Conservation (phyloP, 1,140 invertebrate genomes). For the Drosophila ironensis region DNA sequence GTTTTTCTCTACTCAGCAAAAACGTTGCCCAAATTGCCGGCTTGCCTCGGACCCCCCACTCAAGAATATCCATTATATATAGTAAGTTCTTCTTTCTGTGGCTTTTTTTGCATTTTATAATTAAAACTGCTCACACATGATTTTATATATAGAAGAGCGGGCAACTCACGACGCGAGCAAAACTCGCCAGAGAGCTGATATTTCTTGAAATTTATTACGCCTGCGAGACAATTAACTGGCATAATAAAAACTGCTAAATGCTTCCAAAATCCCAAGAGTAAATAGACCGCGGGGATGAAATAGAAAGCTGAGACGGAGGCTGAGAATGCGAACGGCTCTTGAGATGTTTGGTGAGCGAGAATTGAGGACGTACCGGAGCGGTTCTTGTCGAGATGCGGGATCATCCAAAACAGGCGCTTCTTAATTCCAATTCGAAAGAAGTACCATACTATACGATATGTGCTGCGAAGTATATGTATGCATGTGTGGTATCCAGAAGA, state of each 20-base stretch:
- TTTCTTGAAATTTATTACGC: slow-evolving; percentile 22
- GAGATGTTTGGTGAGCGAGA: too few species aligned
- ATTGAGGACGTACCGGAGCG: slow-evolving; percentile 48
- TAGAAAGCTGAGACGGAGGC: too few species aligned
- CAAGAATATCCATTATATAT: slow-evolving; percentile 22
- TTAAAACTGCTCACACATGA: slow-evolving; percentile 65
- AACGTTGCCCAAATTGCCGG: slow-evolving; percentile 48
- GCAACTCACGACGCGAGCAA: slow-evolving; percentile 1
- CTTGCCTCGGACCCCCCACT: slow-evolving; percentile 17
- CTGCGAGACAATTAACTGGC: slow-evolving; percentile 14
- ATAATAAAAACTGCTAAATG: slow-evolving; percentile 48
- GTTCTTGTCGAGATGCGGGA: slow-evolving; percentile 3
- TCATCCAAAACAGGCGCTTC: slow-evolving; percentile 10
- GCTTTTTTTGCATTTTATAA: slow-evolving; percentile 73
- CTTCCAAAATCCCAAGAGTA: slow-evolving; percentile 15
- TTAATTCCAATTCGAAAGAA: slow-evolving; percentile 52
- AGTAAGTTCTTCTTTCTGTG: neutral
- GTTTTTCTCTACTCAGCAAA: slow-evolving; percentile 25
- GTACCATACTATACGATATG: too few species aligned
- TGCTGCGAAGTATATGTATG: too few species aligned
- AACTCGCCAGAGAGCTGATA: slow-evolving; percentile 35
- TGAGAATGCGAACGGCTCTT: too few species aligned
- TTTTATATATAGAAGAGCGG: slow-evolving; percentile 34
- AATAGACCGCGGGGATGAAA: too few species aligned
- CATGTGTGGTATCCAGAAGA: slow-evolving; percentile 12